phyloP scores from a whole-genome alignment of 2,888 invertebrate species.

The Teinopalpus imperialis region DNA sequence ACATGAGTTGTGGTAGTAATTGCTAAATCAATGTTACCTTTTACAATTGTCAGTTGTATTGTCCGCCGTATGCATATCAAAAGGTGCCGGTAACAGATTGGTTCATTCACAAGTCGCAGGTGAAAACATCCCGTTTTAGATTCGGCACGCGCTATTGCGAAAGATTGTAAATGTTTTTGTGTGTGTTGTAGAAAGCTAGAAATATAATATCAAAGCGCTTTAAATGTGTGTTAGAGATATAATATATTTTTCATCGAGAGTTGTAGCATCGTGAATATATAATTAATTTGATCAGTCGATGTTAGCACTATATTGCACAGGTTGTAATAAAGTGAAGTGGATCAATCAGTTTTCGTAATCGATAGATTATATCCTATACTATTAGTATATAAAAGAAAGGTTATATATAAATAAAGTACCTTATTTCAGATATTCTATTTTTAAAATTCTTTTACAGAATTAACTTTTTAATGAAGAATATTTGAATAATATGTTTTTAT shows the following conservation, averaged over 20 bases:
- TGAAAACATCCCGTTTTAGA: constrained; percentile 72
- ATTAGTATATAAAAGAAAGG: too few relatives aligned
- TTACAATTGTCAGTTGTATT: constrained; percentile 19
- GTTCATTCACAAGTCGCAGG: constrained; percentile 66
- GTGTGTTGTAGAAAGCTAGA: constrained; percentile 33
- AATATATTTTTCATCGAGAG: constrained; percentile 34
- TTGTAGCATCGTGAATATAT: constrained; percentile 61
- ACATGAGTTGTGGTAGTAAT: not conserved
- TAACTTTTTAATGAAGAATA: too few relatives aligned
- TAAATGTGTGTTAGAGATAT: constrained; percentile 38
- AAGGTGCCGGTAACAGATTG: constrained; percentile 40
- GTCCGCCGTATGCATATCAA: constrained; percentile 42
- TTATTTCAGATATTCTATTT: too few relatives aligned
- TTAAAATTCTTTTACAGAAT: too few relatives aligned
- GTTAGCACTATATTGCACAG: constrained; percentile 53
- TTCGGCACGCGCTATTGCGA: constrained; percentile 68
- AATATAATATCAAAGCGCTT: constrained; percentile 25
- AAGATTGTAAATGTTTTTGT: constrained; percentile 62
- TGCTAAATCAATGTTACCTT: constrained; percentile 3
- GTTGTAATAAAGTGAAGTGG: constrained; percentile 43
- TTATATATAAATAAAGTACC: too few relatives aligned
- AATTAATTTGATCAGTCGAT: constrained; percentile 77
- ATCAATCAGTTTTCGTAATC: constrained; percentile 22
- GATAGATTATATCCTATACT: constrained; percentile 16
- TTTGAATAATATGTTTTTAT: too few relatives aligned